phyloP scores from a whole-genome alignment of 2,113 vertebrate genomes.

The Chaetodon trifascialis region DNA sequence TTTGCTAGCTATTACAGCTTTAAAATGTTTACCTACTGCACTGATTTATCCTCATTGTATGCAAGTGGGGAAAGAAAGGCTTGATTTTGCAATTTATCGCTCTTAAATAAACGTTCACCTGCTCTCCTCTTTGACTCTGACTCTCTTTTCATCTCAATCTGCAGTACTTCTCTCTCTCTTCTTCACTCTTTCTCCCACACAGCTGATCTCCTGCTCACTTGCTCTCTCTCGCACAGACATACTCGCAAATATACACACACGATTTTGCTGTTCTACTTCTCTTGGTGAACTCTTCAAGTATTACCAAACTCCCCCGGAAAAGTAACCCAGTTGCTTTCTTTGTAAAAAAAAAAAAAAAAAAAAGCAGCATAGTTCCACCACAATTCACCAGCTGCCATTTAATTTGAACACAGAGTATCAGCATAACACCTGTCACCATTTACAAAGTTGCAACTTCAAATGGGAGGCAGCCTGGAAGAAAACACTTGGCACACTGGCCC shows the following conservation, averaged over 20 bases:
- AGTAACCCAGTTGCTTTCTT: slow-evolving; percentile 6
- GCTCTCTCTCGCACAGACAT: not conserved
- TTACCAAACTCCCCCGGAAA: slow-evolving; percentile 4
- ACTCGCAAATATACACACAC: not conserved
- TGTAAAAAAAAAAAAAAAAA: not conserved
- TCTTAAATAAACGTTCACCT: not conserved
- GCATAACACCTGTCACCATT: slow-evolving; percentile 52
- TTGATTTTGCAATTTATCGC: not conserved
- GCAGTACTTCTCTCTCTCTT: not conserved
- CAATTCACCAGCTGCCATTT: slow-evolving; percentile 27
- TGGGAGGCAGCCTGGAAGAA: slow-evolving; percentile 22
- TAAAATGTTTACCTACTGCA: not conserved
- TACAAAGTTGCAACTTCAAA: slow-evolving; percentile 38
- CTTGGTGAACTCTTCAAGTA: not conserved
- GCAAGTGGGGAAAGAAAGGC: slow-evolving; percentile 5
- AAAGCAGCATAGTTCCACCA: not conserved
- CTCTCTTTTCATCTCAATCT: slow-evolving; percentile 4
- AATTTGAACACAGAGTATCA: slow-evolving; percentile 20
- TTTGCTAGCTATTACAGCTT: not conserved
- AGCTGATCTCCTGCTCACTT: slow-evolving; percentile 14
- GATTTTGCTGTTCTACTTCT: not conserved
- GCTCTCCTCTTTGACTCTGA: not conserved
- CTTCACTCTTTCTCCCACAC: slow-evolving; percentile 17
- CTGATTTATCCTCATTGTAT: not conserved
- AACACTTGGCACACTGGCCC: slow-evolving; percentile 37